Base-by-base conservation (phyloP, 2,113 vertebrate genomes). In the Paraplagusia blochii region DNA sequence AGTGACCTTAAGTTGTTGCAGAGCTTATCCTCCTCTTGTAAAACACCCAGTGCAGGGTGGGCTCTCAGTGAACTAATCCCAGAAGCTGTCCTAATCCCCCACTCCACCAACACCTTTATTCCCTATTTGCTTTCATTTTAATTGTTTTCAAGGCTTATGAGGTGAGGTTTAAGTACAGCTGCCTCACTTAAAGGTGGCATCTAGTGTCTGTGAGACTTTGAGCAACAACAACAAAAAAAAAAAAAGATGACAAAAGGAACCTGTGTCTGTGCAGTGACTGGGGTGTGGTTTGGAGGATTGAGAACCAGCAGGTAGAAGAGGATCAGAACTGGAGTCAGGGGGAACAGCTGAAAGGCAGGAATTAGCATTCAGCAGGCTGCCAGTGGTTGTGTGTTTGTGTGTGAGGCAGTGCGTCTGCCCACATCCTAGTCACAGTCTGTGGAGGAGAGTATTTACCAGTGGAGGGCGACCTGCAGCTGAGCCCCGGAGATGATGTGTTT, bases 371-470 rank as follows among this genome's bases (percentile, higher is more conserved):
- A 82, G 77, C 63, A 58, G 74, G 72, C 58, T 53, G 42, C 60
- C 3, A 51, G 44, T 11, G 11, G n/a, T n/a, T 18, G 49, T 48
- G 61, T 54, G 62, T 47, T 48, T 61, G 43, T 17, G 52, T 18
- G 39, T n/a, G n/a, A n/a, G n/a, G n/a, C n/a, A n/a, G n/a, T 38
- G 18, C 38, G 22, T 4, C 6, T 61, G 59, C 56, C 62, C 77
- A 58, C 53, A 79, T 81, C 67, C 77, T 73, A 81, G 82, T 85
- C 85, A 81, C 83, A 84, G 78, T 86, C 72, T 68, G 76, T 79
- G 80, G 86, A 83, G 81, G 72, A 82, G 78, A 81, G 84, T 87
- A 80, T 87, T 86, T 88, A 81, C 67, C 72, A 86, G 79, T 81
- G 73, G 73, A 85, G 73, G 80, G 74, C 76, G 69, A 79, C 84